phyloP scores from a whole-genome alignment of 2,888 invertebrate genomes.

The Epistrophe eligans region DNA sequence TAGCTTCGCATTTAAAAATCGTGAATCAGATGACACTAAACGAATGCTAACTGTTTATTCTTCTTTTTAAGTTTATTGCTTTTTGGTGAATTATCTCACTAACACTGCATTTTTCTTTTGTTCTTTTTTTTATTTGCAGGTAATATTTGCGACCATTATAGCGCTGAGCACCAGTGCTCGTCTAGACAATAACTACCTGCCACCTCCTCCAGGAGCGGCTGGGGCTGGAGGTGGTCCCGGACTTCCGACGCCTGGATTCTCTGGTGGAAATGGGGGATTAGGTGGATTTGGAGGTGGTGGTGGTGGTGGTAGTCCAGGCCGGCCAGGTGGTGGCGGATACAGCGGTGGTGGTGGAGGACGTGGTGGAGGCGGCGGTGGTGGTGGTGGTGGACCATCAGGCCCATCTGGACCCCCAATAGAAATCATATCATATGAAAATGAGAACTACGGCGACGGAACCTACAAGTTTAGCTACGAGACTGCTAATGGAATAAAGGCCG shows the following conservation, averaged over 20 bases:
- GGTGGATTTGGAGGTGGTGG: constrained; percentile 82
- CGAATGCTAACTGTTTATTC: constrained; percentile 46
- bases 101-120: constrained; percentile 55
- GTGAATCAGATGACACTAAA: constrained; percentile 71
- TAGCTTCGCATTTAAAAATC: constrained; percentile 55
- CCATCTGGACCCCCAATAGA: constrained; percentile 84
- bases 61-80: neutral
- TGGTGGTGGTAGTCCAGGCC: constrained; percentile 80
- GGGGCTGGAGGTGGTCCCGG: constrained; percentile 83
- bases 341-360: constrained; percentile 78
- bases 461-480: constrained; percentile 87
- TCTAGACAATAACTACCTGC: constrained; percentile 86
- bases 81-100: constrained; percentile 26
- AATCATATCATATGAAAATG: constrained; percentile 86
- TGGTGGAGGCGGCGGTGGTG: constrained; percentile 79
- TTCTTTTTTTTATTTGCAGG: constrained; percentile 81
- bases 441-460: constrained; percentile 86
- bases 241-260: constrained; percentile 82
- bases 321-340: constrained; percentile 80
- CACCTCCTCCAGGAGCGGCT: constrained; percentile 85
- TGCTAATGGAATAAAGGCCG: constrained; percentile 87
- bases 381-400: constrained; percentile 78
- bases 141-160: constrained; percentile 83
- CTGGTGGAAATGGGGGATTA: constrained; percentile 81
- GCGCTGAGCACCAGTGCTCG: constrained; percentile 84